Percentiles rank a stretch among this genome's conserved stretches.
Conservation (phyloP, 37 sponge, comb jelly and placozoan species). For the Bolinopsis microptera region DNA sequence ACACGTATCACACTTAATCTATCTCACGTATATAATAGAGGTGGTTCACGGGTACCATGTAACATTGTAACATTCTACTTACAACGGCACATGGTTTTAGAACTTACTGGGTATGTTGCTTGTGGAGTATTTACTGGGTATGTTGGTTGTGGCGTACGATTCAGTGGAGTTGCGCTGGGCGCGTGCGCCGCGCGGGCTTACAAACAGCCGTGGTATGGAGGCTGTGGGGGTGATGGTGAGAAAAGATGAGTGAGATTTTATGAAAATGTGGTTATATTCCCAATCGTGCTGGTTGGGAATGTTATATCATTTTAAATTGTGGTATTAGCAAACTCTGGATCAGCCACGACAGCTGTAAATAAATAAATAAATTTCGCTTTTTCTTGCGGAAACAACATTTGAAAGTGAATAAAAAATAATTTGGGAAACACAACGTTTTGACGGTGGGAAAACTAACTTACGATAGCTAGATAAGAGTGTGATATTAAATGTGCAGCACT, state of each 20-base stretch:
- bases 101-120: neutral
- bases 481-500: slow-evolving; percentile 26
- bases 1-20: neutral
- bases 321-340: too few species aligned
- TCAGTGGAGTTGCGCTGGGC: neutral
- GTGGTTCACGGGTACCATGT: neutral
- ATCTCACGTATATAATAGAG: too few species aligned
- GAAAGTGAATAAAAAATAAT: too few species aligned
- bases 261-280: neutral
- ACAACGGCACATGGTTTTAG: neutral
- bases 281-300: too few species aligned
- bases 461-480: too few species aligned
- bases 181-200: neutral
- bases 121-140: neutral
- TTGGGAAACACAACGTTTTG: too few species aligned
- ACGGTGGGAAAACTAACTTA: too few species aligned
- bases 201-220: neutral
- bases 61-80: neutral
- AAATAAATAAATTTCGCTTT: too few species aligned
- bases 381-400: too few species aligned
- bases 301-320: too few species aligned
- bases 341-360: too few species aligned
- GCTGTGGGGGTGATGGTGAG: neutral
- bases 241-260: neutral
- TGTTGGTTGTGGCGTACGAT: neutral